Evolutionary conservation across 2,797 vertebrate genomes (phyloP), one percentile per base, ranked within the genome.

Genomic region (Mallotus villosus): DNA sequence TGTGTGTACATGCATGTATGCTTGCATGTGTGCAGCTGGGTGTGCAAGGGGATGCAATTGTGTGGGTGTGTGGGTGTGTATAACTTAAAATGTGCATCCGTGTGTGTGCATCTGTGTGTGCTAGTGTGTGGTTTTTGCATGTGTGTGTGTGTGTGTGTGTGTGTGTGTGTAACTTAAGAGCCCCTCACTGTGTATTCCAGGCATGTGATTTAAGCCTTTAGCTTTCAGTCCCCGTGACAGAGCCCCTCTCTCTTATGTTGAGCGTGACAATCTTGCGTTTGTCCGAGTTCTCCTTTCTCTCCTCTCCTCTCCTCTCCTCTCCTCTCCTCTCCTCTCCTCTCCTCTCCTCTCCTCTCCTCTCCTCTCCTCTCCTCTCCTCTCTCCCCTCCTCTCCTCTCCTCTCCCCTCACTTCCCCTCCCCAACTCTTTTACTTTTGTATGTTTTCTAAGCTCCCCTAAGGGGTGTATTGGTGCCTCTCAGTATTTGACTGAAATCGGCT

Each of bases 341-440:
- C 84, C 87, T 90, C 83, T 87, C 21, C 12, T 21, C 8, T 84
- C 82, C 71, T 2, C 78, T 74, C 78, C 81, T 81, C 58, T 22
- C 58, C 4, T 24, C 22, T 1, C 25, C 25, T n/a, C 19, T 16
- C 4, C 60, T 6, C 5, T 16, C 14, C 6, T 12, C 29, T 12
- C 14, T 2, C 19, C 25, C 59, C 22, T 25, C 5, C n/a, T n/a
- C n/a, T 24, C 57, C n/a, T 12, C 57, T 7, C 57, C 3, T 24
- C 57, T 22, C 57, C n/a, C 57, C n/a, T n/a, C n/a, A n/a, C n/a
- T n/a, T 19, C 58, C 21, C 7, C 21, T 24, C 21, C 58, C 8
- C 21, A 41, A 12, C 58, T 60, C 58, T 60, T 14, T 60, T 14
- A 60, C 58, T 60, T 25, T n/a, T n/a, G 3, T 24, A 2, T 22